These are phyloP conservation scores for Lepus americanus DNA, from an alignment of 2,113 vertebrate species.

Conservation along the genomic window DNA sequence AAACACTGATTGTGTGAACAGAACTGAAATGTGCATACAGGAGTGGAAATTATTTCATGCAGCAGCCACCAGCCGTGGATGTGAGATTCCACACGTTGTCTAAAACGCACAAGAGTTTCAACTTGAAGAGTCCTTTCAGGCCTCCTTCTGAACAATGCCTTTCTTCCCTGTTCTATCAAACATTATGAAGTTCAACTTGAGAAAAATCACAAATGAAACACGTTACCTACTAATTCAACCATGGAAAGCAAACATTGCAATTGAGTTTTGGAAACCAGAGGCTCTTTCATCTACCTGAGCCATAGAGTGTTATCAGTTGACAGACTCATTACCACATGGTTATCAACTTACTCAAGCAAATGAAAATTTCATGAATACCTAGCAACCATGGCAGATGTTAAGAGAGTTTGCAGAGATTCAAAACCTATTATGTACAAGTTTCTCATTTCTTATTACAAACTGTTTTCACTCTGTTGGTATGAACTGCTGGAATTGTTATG, in stretches of 20 bases:
- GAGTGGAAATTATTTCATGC: neutral
- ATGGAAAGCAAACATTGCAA: neutral
- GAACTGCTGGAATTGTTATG: neutral
- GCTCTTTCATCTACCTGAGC: neutral
- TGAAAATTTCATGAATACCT: conserved; percentile 54
- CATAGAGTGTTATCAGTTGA: neutral
- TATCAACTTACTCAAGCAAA: conserved; percentile 57
- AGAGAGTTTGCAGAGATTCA: neutral
- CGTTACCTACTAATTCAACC: conserved; percentile 2
- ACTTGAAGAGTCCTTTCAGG: neutral
- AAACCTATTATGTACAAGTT: conserved; percentile 32
- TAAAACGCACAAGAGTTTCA: neutral
- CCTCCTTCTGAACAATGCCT: neutral
- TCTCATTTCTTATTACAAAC: conserved; percentile 56
- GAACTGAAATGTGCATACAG: neutral
- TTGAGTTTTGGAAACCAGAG: conserved; percentile 22
- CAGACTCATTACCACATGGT: conserved; percentile 19
- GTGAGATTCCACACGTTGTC: neutral
- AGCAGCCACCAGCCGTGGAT: neutral
- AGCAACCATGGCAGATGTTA: neutral
- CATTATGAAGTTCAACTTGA: neutral
- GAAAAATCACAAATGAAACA: conserved; percentile 18
- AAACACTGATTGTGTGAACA: neutral
- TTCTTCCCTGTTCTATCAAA: neutral
- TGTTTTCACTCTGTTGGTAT: conserved; percentile 50